These are phyloP conservation scores for Eurois occulta DNA, from an alignment of 2,888 invertebrate genomes.

Conservation along the genomic window DNA sequence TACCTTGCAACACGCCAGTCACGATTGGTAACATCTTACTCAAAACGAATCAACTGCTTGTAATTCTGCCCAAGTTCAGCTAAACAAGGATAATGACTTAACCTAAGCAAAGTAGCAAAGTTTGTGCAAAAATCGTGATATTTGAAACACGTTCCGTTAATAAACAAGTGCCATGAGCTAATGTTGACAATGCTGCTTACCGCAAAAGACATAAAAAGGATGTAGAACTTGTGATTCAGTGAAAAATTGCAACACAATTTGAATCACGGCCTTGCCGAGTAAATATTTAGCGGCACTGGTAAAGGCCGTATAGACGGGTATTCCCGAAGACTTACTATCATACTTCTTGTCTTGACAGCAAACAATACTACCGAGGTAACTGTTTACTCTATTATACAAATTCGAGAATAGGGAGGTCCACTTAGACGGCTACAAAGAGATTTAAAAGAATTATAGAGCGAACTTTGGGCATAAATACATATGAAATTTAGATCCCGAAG, in stretches of 20 bases:
- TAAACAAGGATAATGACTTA: conserved; percentile 44
- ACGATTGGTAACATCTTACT: conserved; percentile 11
- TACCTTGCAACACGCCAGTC: neutral
- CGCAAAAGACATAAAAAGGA: conserved; percentile 24
- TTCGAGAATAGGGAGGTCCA: neutral
- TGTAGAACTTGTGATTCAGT: conserved; percentile 41
- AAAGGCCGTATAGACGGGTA: conserved; percentile 5
- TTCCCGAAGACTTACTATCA: conserved; percentile 16
- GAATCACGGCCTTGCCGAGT: conserved; percentile 29
- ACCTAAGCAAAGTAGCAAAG: conserved; percentile 15
- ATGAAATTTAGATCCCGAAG: too few relatives aligned
- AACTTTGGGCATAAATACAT: too few relatives aligned
- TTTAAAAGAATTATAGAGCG: too few relatives aligned
- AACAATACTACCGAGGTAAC: neutral
- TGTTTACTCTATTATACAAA: neutral
- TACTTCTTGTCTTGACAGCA: neutral
- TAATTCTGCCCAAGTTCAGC: conserved; percentile 45
- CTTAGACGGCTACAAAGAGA: too few relatives aligned
- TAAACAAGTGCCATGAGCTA: conserved; percentile 36
- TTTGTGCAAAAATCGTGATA: conserved; percentile 42
- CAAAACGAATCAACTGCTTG: conserved; percentile 30
- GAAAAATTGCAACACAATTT: conserved; percentile 35
- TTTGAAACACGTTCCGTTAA: conserved; percentile 26
- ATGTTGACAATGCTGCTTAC: conserved; percentile 45
- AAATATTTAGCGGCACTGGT: conserved; percentile 17